Base-by-base conservation (phyloP, 2,888 invertebrate genomes). In the Thereva unica region DNA sequence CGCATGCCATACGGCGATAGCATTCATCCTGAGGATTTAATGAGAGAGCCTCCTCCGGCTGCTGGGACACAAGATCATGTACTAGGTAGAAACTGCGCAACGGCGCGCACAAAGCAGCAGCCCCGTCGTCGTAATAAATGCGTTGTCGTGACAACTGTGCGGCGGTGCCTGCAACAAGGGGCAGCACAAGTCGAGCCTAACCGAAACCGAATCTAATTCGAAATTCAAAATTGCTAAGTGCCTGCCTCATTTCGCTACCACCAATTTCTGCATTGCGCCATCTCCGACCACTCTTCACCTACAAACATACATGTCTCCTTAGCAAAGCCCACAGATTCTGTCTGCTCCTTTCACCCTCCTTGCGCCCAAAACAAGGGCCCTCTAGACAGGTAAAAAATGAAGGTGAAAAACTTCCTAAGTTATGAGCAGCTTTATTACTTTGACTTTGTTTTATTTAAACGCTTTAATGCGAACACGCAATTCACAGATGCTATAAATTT, bases 101-200 rank as follows among this genome's bases (percentile, higher is more conserved):
- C 40, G 40, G 55, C 12, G 55, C 23, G 23, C 23, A 23, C 23
- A 55, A 59, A 56, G 47, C 35, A 6, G 12, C 57, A 38, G 47
- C 34, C 47, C 35, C 40, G n/a, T n/a, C n/a, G n/a, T n/a, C n/a
- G 38, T 47, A 59, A 59, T 59, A 59, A 59, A 50, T 50, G 61
- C 61, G 61, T 61, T 61, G 50, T 61, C 61, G 50, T 61, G 61
- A 38, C 50, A 61, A 61, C 50, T 61, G 50, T 50, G n/a, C n/a
- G n/a, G n/a, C n/a, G 50, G 40, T 61, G 23, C 23, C 23, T 23
- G 23, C 23, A 61, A 61, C 50, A 50, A n/a, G 49, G 50, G 12
- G 5, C 61, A 41, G 7, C 23, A 23, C 35, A 9, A 49, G n/a
- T 49, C 37, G 12, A 49, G 35, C 23, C 38, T 10, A 8, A 9